A percentile compares a stretch with the other conserved stretches of the same genome.
Evolutionary conservation across 2,113 vertebrate genomes (phyloP).

Genomic region (Grallaria varia): DNA sequence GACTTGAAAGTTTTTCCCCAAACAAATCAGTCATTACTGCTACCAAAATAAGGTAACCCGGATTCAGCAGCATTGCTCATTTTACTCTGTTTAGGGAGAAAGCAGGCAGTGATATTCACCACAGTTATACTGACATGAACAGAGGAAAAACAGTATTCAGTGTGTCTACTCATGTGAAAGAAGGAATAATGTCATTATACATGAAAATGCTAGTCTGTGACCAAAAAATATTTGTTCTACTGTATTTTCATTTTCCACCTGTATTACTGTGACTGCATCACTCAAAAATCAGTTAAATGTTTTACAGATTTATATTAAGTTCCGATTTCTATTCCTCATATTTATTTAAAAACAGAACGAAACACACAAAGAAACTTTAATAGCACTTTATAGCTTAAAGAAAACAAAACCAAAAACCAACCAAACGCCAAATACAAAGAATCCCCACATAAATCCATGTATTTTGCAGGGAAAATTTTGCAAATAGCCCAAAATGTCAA

Average conservation of each 20-base stretch:
- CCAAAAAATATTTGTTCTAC: neutral
- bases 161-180: fast-evolving
- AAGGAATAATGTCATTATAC: neutral
- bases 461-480: neutral
- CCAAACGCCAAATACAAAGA: no score
- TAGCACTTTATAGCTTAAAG: neutral
- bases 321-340: neutral
- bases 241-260: neutral
- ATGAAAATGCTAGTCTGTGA: neutral
- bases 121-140: neutral
- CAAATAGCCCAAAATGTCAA: neutral
- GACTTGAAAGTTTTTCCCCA: neutral
- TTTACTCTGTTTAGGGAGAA: neutral
- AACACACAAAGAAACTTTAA: neutral
- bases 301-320: neutral
- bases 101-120: neutral
- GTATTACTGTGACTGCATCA: neutral
- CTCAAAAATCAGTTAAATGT: neutral
- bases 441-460: neutral
- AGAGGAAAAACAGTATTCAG: neutral
- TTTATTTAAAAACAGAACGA: neutral
- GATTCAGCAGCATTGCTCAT: neutral
- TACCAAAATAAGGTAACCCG: neutral
- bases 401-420: neutral
- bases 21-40: neutral